phyloP scores from a whole-genome alignment of 2,888 invertebrate genomes.

The Sinhomidia bicolor region DNA sequence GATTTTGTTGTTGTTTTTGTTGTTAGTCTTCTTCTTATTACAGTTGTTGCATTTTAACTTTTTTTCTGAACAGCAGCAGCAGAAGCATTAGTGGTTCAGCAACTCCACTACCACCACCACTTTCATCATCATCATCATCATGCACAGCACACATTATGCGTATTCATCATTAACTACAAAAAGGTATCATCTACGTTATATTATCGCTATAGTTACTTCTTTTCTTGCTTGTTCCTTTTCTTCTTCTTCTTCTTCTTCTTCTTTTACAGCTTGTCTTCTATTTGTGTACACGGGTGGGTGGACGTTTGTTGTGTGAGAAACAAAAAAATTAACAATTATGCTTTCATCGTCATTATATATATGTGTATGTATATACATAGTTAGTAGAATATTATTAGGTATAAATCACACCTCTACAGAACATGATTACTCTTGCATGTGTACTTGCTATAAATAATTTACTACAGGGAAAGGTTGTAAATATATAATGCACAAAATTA shows the following conservation, averaged over 20 bases:
- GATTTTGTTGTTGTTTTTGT: conserved; percentile 21
- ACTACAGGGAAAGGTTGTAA: too few species aligned
- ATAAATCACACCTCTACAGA: too few species aligned
- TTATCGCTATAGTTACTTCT: too few species aligned
- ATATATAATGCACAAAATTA: too few species aligned
- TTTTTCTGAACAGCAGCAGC: background rate
- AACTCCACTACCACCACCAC: background rate
- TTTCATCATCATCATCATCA: conserved; percentile 11
- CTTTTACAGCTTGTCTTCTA: background rate
- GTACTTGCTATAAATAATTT: too few species aligned
- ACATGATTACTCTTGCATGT: too few species aligned
- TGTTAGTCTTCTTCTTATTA: background rate
- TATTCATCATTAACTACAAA: background rate
- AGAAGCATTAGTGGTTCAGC: conserved; percentile 15
- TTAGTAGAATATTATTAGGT: background rate
- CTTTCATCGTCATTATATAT: conserved; percentile 3
- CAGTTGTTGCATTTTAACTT: background rate
- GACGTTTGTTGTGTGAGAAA: background rate
- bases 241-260: too few species aligned
- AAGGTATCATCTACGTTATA: too few species aligned
- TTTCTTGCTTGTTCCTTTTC: too few species aligned
- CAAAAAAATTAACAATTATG: background rate
- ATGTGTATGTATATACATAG: background rate
- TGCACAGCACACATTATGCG: background rate
- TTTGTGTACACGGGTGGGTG: background rate